Percentiles rank a stretch among this genome's conserved stretches.
Evolutionary conservation across 2,113 vertebrate species (phyloP).

Genomic region (Prunella himalayana): DNA sequence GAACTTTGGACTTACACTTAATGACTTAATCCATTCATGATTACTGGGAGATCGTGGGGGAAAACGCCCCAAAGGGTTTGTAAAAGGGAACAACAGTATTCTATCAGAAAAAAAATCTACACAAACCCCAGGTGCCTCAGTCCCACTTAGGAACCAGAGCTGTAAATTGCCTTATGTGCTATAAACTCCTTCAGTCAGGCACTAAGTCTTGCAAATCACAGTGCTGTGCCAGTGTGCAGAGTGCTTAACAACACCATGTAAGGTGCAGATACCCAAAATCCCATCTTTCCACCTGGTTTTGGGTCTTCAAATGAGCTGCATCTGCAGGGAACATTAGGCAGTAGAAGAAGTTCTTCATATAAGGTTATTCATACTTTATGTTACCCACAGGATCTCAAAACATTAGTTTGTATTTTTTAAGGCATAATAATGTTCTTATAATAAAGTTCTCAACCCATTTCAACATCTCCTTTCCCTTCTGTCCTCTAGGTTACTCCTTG

Average conservation of each 20-base stretch:
- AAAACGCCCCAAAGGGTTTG: not conserved
- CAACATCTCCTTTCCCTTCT: not conserved
- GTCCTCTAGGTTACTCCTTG: not conserved
- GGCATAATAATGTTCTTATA: not conserved
- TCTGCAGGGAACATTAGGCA: not conserved
- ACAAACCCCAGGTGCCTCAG: not conserved
- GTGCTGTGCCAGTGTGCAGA: not conserved
- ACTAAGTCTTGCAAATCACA: not conserved
- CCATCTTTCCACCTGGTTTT: not conserved
- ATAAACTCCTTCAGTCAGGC: not conserved
- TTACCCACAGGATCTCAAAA: not conserved
- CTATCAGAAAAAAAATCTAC: fast-evolving
- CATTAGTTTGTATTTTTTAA: not conserved
- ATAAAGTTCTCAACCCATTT: not conserved
- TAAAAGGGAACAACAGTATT: not conserved
- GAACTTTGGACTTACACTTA: not conserved
- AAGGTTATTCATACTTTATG: not conserved
- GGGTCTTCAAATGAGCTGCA: not conserved
- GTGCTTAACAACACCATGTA: not conserved
- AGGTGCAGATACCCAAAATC: not conserved
- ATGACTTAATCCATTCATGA: not conserved
- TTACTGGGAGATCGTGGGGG: not conserved
- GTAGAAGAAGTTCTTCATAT: not conserved
- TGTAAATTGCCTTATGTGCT: not conserved
- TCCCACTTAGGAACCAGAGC: not conserved